Conservation (phyloP, 2,888 invertebrate species). For the Mesorhabditis spiculigera region DNA sequence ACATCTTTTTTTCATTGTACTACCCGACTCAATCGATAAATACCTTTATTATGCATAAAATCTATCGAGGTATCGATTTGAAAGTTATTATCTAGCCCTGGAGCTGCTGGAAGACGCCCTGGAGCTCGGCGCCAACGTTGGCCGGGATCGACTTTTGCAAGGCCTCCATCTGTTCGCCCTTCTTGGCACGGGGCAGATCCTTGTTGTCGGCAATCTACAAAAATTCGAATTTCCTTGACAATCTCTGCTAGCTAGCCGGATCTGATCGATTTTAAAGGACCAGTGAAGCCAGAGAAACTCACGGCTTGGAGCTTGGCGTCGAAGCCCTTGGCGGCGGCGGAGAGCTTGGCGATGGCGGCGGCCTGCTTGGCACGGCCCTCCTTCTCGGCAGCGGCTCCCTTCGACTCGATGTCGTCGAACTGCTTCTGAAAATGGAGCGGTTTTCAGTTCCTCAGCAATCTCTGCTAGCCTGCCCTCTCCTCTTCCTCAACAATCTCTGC, state of each 20-base stretch:
- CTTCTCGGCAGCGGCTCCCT: too few species aligned
- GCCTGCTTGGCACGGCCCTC: neutral
- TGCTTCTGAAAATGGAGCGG: neutral
- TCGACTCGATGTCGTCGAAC: neutral
- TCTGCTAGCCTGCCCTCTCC: too few species aligned
- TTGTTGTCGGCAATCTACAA: neutral
- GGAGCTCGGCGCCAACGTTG: too few species aligned
- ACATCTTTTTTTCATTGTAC: too few species aligned
- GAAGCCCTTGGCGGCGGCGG: neutral
- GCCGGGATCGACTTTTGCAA: neutral
- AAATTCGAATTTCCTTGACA: neutral
- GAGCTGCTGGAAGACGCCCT: too few species aligned
- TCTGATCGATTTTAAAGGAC: neutral
- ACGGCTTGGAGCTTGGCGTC: neutral
- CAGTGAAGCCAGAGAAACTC: neutral
- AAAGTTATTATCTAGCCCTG: too few species aligned
- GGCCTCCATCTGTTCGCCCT: neutral
- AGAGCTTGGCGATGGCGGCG: constrained; percentile 1
- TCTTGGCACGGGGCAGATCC: neutral
- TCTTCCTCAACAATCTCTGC: too few species aligned
- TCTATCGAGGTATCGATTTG: too few species aligned
- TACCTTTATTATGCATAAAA: too few species aligned
- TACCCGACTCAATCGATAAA: too few species aligned
- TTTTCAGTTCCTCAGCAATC: too few species aligned
- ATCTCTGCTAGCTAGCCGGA: too few species aligned